Evolutionary conservation across 2,797 vertebrate species (phyloP).

Genomic region (Coccyzus lansbergi): DNA sequence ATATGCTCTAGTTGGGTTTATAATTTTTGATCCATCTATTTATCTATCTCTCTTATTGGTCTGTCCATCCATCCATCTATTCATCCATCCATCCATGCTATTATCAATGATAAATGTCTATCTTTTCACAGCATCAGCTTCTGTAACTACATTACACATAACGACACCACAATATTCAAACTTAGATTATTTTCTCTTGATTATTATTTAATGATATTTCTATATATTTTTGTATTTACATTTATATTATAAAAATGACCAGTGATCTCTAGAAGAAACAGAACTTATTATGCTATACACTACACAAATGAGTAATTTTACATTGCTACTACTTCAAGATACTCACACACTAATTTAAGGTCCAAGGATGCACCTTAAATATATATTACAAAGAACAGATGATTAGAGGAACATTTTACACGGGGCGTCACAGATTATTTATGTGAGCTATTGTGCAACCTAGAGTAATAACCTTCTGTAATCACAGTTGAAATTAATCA

Average conservation of each 20-base stretch:
- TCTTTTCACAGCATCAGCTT: neutral
- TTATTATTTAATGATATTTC: neutral
- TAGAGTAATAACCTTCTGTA: neutral
- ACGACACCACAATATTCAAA: neutral
- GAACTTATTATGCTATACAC: rapidly evolving
- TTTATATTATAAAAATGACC: neutral
- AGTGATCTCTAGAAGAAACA: neutral
- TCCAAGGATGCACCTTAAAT: neutral
- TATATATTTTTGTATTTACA: neutral
- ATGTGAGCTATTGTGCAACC: neutral
- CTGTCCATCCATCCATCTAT: neutral
- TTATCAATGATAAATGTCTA: neutral
- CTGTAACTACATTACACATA: neutral
- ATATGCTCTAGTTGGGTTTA: neutral
- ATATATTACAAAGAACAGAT: neutral
- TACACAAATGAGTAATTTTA: neutral
- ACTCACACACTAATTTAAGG: neutral
- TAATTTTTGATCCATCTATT: neutral
- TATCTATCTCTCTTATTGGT: neutral
- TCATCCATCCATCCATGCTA: neutral
- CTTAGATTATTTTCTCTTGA: neutral
- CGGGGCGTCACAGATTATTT: neutral
- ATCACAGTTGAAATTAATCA: neutral
- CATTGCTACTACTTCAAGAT: neutral
- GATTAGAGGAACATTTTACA: neutral